Conservation (phyloP, 1,140 invertebrate species). For the Pomacea maculata region DNA sequence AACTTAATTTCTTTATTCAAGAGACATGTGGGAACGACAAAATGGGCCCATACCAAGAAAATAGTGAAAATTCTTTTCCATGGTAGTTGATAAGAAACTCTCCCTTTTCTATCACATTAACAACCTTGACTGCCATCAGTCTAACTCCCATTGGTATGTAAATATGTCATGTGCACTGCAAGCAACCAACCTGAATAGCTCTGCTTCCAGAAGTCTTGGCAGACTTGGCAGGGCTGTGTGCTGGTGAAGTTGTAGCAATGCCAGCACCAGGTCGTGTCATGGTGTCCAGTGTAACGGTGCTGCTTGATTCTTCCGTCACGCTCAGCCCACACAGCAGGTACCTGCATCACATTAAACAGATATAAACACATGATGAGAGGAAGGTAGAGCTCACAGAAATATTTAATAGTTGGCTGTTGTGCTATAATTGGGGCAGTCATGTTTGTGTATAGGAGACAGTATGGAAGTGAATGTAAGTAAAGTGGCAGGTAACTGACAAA, state of each 20-base stretch:
- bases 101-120: neutral
- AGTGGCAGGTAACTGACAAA: too few species aligned
- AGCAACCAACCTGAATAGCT: conserved; percentile 50
- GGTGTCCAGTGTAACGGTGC: conserved; percentile 1
- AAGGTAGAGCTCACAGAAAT: too few species aligned
- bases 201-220: conserved; percentile 44
- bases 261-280: conserved; percentile 18
- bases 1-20: too few species aligned
- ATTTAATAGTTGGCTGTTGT: too few species aligned
- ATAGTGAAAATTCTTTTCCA: neutral
- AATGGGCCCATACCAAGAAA: too few species aligned
- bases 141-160: neutral
- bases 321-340: conserved; percentile 60
- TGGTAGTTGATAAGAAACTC: neutral
- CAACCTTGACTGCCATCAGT: neutral
- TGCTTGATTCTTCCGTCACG: conserved; percentile 46
- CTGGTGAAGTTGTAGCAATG: conserved; percentile 24
- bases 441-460: too few species aligned
- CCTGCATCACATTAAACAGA: conserved; percentile 23
- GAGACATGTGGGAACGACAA: too few species aligned
- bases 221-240: conserved; percentile 23
- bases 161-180: neutral
- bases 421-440: too few species aligned
- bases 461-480: too few species aligned
- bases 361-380: too few species aligned